Evolutionary conservation across 2,797 vertebrate species (phyloP), one percentile per base, ranked within the genome.

Genomic region (Oophaga sylvatica): DNA sequence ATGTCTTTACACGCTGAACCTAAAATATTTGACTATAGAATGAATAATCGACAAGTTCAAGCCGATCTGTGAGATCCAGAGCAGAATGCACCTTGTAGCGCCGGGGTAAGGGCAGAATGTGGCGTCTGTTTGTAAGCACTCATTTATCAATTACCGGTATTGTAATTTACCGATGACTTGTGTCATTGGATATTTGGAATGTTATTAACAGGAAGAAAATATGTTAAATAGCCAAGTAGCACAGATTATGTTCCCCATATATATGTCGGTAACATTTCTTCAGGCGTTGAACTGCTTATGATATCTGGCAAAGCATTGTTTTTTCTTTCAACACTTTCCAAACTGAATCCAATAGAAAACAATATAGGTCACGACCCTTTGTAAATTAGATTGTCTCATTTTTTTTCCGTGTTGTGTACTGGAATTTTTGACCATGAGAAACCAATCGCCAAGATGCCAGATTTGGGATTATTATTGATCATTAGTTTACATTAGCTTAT

Each of bases 101-200:
- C 7, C 45, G 70, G 20, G 20, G 22, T 29, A 48, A 76, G 22
- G 26, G 15, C 57, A 63, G 22, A 57, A 19, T 80, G 59, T 60
- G 65, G 71, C 57, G 29, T 62, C 67, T 48, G 31, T 80, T 80
- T 84, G 45, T 67, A n/a, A 71, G 31, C 10, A 41, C 70, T 75
- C 57, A 31, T 63, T 59, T 63, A 87, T 87, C 79, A 87, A 63
- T 87, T 78, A 26, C 26, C 26, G 26, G 26, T 26, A 63, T 35
- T 87, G 31, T 82, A 62, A 81, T 63, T 81, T 87, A 76, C n/a
- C 56, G 59, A 67, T 63, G 15, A 57, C 20, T 75, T 41, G 12
- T 87, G 68, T 57, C 70, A 87, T 65, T 22, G 57, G 70, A 70
- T 68, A 81, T 81, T 77, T 76, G 57, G 79, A 87, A 81, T 65